These are phyloP conservation scores for Caenorhabditis tropicalis DNA, from an alignment of 1,140 invertebrate species.

Conservation along the genomic window DNA sequence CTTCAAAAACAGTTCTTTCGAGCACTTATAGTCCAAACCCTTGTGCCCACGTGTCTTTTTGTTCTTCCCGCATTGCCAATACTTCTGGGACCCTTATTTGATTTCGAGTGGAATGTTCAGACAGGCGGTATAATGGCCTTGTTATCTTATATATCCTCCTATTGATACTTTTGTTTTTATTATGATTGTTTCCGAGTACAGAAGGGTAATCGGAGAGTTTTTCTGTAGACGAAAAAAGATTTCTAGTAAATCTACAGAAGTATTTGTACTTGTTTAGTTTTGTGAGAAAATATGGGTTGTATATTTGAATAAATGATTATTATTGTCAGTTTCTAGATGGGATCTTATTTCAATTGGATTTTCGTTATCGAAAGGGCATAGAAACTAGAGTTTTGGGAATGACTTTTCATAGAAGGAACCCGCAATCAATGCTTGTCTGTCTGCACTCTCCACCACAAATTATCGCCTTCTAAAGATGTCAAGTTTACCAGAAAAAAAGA, in stretches of 20 bases:
- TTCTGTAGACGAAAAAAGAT: neutral
- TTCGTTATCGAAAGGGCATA: no score
- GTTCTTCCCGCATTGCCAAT: neutral
- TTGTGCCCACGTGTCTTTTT: neutral
- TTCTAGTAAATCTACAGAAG: neutral
- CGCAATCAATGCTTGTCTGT: no score
- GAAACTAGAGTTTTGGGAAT: no score
- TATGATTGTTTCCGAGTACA: neutral
- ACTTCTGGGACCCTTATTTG: neutral
- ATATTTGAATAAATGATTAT: no score
- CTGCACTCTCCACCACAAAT: no score
- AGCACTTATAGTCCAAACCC: neutral
- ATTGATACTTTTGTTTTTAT: constrained; percentile 12
- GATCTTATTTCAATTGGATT: no score
- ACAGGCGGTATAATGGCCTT: neutral
- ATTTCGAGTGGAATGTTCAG: neutral
- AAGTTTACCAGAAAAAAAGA: no score
- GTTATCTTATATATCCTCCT: neutral
- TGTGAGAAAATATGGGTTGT: no score
- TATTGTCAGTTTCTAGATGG: no score
- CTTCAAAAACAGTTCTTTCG: constrained; percentile 9
- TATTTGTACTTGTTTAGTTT: neutral
- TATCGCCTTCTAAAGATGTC: no score
- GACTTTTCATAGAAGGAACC: no score
- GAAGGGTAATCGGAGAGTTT: neutral